phyloP scores from a whole-genome alignment of 2,888 invertebrate species.

The Platynereis dumerilii region DNA sequence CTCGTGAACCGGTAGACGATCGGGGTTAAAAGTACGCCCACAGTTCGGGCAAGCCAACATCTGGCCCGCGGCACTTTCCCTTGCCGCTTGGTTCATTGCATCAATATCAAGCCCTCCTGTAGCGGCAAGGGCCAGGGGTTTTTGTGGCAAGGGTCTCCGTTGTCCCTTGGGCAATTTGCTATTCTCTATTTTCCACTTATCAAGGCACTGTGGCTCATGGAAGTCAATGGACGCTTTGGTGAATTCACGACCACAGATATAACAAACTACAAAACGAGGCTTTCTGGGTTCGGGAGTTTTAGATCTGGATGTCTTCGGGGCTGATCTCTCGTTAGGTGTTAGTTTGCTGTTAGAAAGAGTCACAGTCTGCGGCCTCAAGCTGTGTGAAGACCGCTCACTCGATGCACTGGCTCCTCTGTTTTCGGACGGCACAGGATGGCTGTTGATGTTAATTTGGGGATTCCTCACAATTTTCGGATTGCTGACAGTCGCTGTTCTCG shows the following conservation, averaged over 20 bases:
- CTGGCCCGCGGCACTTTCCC: conserved; percentile 25
- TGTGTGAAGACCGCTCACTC: neutral
- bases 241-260: conserved; percentile 72
- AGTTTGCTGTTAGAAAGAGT: conserved; percentile 18
- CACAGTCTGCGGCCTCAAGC: conserved; percentile 14
- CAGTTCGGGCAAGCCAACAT: conserved; percentile 33
- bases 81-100: conserved; percentile 51
- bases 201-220: conserved; percentile 73
- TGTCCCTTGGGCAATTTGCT: conserved; percentile 67
- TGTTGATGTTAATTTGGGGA: conserved; percentile 39
- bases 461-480: conserved; percentile 56
- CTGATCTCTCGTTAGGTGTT: neutral
- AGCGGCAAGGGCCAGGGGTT: conserved; percentile 63
- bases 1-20: conserved; percentile 33
- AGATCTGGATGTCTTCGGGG: conserved; percentile 10
- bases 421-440: conserved; percentile 21
- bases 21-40: conserved; percentile 32
- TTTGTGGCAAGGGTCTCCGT: conserved; percentile 68
- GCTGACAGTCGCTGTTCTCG: conserved; percentile 47
- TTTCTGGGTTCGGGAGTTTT: conserved; percentile 67
- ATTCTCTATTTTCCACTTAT: conserved; percentile 70
- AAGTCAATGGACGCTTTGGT: conserved; percentile 70
- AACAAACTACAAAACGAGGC: conserved; percentile 65
- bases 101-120: conserved; percentile 31
- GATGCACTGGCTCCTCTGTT: conserved; percentile 24